Evolutionary conservation across 2,888 invertebrate species (phyloP).

Genomic region (Ectobius pallidus): DNA sequence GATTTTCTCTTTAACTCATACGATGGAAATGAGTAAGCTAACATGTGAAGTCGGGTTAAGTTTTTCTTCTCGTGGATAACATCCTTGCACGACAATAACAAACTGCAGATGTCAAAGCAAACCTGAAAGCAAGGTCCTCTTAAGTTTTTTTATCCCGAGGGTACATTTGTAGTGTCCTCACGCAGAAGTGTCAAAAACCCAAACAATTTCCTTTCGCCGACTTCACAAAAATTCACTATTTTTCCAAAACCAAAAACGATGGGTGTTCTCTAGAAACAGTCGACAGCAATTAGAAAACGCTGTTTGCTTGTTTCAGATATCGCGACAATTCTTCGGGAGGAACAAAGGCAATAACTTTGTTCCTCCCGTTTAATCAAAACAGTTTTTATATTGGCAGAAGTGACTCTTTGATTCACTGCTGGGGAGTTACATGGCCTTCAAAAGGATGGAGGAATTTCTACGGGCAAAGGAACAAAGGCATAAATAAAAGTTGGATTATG

Average conservation of each 20-base stretch:
- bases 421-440: not conserved
- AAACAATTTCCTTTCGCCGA: not conserved
- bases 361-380: not conserved
- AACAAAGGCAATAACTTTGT: not conserved
- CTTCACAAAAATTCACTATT: not conserved
- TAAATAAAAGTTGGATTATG: constrained; percentile 20
- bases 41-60: not conserved
- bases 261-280: not conserved
- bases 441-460: not conserved
- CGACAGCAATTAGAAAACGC: constrained; percentile 9
- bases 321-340: not conserved
- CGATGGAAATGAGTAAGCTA: too few relatives aligned
- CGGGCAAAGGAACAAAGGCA: constrained; percentile 3
- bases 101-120: not conserved
- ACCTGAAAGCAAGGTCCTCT: not conserved
- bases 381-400: not conserved
- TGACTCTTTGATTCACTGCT: constrained; percentile 4
- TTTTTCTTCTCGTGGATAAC: too few relatives aligned
- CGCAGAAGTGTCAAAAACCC: not conserved
- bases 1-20: too few relatives aligned
- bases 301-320: not conserved
- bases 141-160: not conserved
- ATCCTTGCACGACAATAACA: not conserved
- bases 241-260: not conserved
- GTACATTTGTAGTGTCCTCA: constrained; percentile 13